Base-by-base conservation (phyloP, 2,888 invertebrate genomes). In the Oxytorus armatus region DNA sequence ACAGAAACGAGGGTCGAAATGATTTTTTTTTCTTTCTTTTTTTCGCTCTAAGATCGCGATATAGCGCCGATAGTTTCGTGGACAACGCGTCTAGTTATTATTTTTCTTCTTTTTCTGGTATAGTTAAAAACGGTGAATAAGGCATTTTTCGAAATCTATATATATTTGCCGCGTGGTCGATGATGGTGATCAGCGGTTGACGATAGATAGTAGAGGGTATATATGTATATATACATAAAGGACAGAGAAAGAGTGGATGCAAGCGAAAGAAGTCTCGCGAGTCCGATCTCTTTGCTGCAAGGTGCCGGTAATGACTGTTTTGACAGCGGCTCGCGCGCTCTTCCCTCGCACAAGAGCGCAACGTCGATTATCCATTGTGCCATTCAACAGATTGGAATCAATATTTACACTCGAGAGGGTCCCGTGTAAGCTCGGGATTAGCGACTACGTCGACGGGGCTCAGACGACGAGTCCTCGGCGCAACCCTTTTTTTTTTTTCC, bases 361-460 rank as follows among this genome's bases (percentile, higher is more conserved):
- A 77, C 82, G 77, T 82, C 77, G 81, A 66, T 82, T 81, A 77
- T 75, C 86, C 84, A 88, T 90, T 90, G 89, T 89, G 70, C 82
- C 75, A 63, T 77, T 68, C 83, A 83, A 86, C 85, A 86, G 89
- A 90, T 90, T 88, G 88, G 86, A 89, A 90, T 90, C 90, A 90
- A 90, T 90, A 90, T 90, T 90, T 90, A 90, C 88, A 89, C 84
- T 89, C 84, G 39, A 70, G 77, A 83, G 85, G 78, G 55, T 66
- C 82, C 85, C 73, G 81, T 87, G 87, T 89, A 89, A 90, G 87
- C 88, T 75, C 16, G 49, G 89, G 90, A 90, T 90, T 90, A 90
- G 85, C 85, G 81, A 77, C 72, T 18, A 49, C 72, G 25, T 61
- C 36, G 42, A 42, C 76, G 85, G n/a, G n/a, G 87, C 84, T 88